phyloP scores from a whole-genome alignment of 2,113 vertebrate genomes.

The Kryptolebias marmoratus region DNA sequence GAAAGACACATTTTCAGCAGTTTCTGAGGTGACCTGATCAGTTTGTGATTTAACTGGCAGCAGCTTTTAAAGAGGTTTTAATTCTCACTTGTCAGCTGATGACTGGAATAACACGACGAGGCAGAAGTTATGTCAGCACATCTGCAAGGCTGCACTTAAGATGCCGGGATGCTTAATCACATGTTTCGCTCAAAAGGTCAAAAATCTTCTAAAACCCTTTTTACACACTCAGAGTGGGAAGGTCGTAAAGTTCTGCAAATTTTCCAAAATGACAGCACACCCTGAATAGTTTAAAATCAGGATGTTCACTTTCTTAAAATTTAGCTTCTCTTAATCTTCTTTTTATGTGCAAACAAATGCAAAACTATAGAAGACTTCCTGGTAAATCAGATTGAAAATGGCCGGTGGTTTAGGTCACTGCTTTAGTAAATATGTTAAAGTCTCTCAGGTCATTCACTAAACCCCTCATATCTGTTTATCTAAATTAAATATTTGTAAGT shows the following conservation, averaged over 20 bases:
- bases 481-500: not conserved
- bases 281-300: too few species aligned
- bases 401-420: too few species aligned
- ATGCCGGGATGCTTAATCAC: slow-evolving; percentile 3
- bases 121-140: not conserved
- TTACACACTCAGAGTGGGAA: not conserved
- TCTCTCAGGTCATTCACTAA: not conserved
- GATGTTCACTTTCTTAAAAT: too few species aligned
- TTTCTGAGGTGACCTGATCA: not conserved
- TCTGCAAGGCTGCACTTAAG: slow-evolving; percentile 8
- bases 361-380: not conserved
- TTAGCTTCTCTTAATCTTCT: too few species aligned
- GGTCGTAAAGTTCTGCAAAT: not conserved
- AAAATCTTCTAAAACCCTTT: slow-evolving; percentile 7
- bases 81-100: not conserved
- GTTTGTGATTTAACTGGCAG: not conserved
- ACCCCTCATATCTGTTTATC: not conserved
- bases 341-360: not conserved
- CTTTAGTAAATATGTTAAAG: too few species aligned
- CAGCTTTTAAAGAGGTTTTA: slow-evolving; percentile 10
- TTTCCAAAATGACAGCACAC: too few species aligned
- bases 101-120: slow-evolving; percentile 4
- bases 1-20: not conserved
- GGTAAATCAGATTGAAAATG: not conserved
- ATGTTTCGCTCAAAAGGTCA: not conserved